phyloP scores from a whole-genome alignment of 2,888 invertebrate genomes.

The Mythimna lalbum region DNA sequence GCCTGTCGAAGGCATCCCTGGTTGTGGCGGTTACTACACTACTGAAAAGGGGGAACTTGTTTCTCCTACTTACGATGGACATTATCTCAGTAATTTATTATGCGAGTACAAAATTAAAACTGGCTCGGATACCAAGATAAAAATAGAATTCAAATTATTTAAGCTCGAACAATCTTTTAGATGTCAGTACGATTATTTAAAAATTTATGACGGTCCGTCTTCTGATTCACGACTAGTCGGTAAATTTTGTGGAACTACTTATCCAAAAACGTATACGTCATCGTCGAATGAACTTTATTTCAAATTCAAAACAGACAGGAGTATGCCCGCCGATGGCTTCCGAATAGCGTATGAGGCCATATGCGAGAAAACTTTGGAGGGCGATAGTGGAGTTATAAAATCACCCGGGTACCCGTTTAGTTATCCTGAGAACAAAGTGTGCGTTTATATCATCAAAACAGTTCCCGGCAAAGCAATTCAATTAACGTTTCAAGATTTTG shows the following conservation, averaged over 20 bases:
- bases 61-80: conserved; percentile 91
- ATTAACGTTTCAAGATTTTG: conserved; percentile 92
- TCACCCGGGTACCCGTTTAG: conserved; percentile 94
- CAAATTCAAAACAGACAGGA: conserved; percentile 89
- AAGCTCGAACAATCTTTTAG: conserved; percentile 90
- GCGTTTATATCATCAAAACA: conserved; percentile 93
- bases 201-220: conserved; percentile 93
- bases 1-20: conserved; percentile 93
- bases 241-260: conserved; percentile 93
- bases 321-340: conserved; percentile 76
- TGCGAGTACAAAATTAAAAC: conserved; percentile 96
- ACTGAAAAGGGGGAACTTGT: conserved; percentile 91
- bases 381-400: conserved; percentile 91
- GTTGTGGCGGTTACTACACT: conserved; percentile 95
- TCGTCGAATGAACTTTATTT: conserved; percentile 88
- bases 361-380: conserved; percentile 85
- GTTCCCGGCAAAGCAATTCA: conserved; percentile 92
- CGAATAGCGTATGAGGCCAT: conserved; percentile 78
- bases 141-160: conserved; percentile 92
- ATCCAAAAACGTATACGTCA: conserved; percentile 92
- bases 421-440: conserved; percentile 92
- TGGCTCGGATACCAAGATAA: conserved; percentile 91
- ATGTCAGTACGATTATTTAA: conserved; percentile 92
- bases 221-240: conserved; percentile 92
- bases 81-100: conserved; percentile 90